phyloP scores from a whole-genome alignment of 2,888 invertebrate species.

The Tetragnatha montana region DNA sequence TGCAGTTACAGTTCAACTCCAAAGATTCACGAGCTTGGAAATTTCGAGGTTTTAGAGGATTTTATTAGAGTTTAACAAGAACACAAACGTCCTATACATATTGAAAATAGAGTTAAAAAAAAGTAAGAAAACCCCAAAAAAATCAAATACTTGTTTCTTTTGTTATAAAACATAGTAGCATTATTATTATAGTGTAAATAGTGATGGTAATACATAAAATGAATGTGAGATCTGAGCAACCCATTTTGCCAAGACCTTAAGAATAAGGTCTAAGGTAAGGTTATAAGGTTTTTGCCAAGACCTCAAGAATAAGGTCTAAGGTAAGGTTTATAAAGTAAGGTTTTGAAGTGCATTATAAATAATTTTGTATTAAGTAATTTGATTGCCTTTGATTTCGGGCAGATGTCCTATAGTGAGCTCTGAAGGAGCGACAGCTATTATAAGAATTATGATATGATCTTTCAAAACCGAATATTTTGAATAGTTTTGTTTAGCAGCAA shows the following conservation, averaged over 20 bases:
- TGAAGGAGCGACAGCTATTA: not conserved
- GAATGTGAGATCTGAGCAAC: too few species aligned
- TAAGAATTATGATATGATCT: not conserved
- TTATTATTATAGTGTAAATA: too few species aligned
- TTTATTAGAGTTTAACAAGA: not conserved
- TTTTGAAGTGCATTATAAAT: not conserved
- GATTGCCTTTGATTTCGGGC: not conserved
- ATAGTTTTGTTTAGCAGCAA: not conserved
- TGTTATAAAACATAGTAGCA: too few species aligned
- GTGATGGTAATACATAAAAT: too few species aligned
- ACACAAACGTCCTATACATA: not conserved
- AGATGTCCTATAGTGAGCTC: too few species aligned
- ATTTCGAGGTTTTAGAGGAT: not conserved
- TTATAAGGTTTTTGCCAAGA: too few species aligned
- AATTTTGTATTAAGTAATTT: not conserved
- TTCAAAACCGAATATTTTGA: not conserved
- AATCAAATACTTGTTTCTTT: not conserved
- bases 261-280: too few species aligned
- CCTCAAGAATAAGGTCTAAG: too few species aligned
- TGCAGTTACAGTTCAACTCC: not conserved
- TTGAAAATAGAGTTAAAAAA: not conserved
- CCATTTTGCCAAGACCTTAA: too few species aligned
- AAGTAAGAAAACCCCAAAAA: not conserved
- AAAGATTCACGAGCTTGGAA: not conserved
- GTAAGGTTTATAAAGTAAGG: too few species aligned